Conservation (phyloP, 2,113 vertebrate genomes). For the Vidua macroura region DNA sequence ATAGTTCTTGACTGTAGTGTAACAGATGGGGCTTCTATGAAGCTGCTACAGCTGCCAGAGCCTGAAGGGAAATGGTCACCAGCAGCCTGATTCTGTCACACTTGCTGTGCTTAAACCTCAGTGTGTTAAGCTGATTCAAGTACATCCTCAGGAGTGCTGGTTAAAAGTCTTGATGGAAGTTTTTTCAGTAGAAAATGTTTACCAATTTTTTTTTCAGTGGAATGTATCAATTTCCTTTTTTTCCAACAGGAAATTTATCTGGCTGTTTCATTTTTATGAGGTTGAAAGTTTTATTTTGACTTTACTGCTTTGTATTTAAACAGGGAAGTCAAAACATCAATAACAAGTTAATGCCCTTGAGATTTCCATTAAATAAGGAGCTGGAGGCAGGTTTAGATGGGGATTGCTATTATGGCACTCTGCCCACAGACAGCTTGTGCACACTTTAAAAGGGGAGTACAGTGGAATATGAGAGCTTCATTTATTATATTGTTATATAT, state of each 20-base stretch:
- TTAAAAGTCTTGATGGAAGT: neutral
- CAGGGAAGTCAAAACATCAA: constrained; percentile 21
- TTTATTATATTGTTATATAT: neutral
- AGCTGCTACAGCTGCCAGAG: neutral
- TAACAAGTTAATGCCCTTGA: constrained; percentile 12
- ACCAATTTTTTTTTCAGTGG: neutral
- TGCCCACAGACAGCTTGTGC: neutral
- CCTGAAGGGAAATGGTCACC: neutral
- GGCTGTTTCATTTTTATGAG: neutral
- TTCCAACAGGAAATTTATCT: constrained; percentile 24
- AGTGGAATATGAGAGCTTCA: neutral
- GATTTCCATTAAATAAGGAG: constrained; percentile 1
- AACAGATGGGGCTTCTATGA: neutral
- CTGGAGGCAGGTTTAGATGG: neutral
- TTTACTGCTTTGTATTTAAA: neutral
- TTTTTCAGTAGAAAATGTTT: neutral
- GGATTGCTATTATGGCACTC: neutral
- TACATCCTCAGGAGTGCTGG: neutral
- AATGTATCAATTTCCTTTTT: constrained; percentile 34
- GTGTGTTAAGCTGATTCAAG: neutral
- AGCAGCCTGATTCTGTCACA: constrained; percentile 12
- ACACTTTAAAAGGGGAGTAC: neutral
- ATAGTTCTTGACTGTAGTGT: neutral
- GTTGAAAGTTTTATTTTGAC: constrained; percentile 20
- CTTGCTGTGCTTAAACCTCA: neutral